Evolutionary conservation across 2,888 invertebrate species (phyloP), one percentile per base, ranked within the genome.

Genomic region (Scaeva pyrastri): DNA sequence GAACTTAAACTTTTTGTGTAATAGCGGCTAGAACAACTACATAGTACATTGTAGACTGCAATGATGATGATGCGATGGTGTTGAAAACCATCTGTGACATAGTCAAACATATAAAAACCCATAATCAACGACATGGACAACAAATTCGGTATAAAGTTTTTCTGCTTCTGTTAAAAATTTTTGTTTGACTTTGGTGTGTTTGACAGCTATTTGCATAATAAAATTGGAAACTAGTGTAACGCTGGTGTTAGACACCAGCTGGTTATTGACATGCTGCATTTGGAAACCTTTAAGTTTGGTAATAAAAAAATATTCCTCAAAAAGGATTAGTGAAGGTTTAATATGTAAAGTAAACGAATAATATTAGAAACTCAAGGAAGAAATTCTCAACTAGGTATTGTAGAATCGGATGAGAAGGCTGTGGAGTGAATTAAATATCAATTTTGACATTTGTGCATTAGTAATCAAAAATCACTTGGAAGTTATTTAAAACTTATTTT

Each of bases 61-160:
- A 39, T 55, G 62, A 31, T 31, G 50, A 36, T 60, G 39, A 31
- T 45, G 64, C 39, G 16, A 31, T 64, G 45, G 64, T 64, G 52
- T 31, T 52, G 45, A 26, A 56, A 68, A 77, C 76, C 85, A 86
- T 86, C 86, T 86, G 86, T 82, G 86, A 70, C 86, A 74, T 48
- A 68, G 64, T 19, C 58, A 43, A 64, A 50, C 62, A 70, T 39
- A n/a, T n/a, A n/a, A n/a, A 41, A 79, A 60, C 58, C 77, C 81
- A 78, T 78, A 86, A 81, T 86, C 81, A 86, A 77, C 86, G 86
- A 77, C 77, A 82, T 77, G 82, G 66, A 73, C 77, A 82, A 86
- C 77, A 86, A 86, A 86, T 86, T 86, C 74, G 81, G 70, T 16
- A 2, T 2, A 3, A 0, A 50, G n/a, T n/a, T n/a, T n/a, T n/a